Base-by-base conservation (phyloP, 1,140 invertebrate genomes). In the Rhynchophorus ferrugineus region DNA sequence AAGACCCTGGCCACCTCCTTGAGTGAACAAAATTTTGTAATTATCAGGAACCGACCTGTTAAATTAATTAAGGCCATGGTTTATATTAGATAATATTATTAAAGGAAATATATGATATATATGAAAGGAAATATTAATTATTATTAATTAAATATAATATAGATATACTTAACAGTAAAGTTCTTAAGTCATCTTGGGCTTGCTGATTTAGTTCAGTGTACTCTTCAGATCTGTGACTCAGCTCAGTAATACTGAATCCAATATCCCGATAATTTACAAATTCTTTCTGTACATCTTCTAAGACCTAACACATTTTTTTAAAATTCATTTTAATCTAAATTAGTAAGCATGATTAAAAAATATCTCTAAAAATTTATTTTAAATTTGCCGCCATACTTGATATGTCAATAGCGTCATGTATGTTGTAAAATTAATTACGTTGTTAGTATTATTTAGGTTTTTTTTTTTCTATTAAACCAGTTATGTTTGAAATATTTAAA, bases 1-100 rank as follows among this genome's bases (percentile, higher is more conserved):
- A 61, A 93, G 79, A 2, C 91, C 95, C 39, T 86, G 92, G 20
- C 91, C 95, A 21, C 95, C 95, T 42, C 95, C 95, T 78, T 94
- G 89, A 73, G 97, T 73, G 60, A 98, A 92, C 5, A 98, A 61
- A 33, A 98, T 80, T 71, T 87, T 90, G 69, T 98, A 98, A 69
- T 97, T 95, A 38, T 82, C 75, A 1, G 95, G 95, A 45, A 98
- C 81, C 49, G 87, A 73, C 59, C 91, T n/a, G n/a, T n/a, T n/a
- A n/a, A n/a, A n/a, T n/a, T n/a, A n/a, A n/a, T n/a, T n/a, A n/a
- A n/a, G n/a, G n/a, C n/a, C n/a, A n/a, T n/a, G n/a, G n/a, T n/a
- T n/a, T 96, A 69, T 22, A 75, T 79, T 69, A 69, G 65, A 61
- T 66, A 66, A 35, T 16, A 41, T 33, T 1, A 11, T 18, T 22